Percentiles rank a stretch among this genome's conserved stretches.
Evolutionary conservation across 2,113 vertebrate genomes (phyloP).

Genomic region (Micromys minutus): DNA sequence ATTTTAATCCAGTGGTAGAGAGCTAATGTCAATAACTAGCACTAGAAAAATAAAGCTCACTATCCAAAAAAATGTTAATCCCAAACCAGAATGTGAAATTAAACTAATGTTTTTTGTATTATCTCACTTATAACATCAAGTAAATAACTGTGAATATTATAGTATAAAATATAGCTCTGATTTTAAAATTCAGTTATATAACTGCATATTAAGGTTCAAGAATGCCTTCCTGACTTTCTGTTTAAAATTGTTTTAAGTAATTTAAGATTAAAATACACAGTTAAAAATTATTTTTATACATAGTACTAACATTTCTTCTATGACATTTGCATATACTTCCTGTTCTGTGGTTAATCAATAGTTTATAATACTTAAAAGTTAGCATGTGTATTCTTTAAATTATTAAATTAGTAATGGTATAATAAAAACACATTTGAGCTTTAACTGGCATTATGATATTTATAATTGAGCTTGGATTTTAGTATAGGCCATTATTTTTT

Average conservation of each 20-base stretch:
- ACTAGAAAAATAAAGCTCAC: neutral
- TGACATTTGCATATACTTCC: neutral
- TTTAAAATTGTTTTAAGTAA: neutral
- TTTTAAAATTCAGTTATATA: neutral
- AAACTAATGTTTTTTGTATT: neutral
- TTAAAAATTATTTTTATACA: neutral
- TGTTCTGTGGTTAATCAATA: neutral
- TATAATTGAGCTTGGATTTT: neutral
- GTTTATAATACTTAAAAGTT: neutral
- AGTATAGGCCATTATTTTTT: neutral
- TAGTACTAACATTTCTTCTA: neutral
- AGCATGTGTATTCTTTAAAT: neutral
- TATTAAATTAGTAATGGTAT: neutral
- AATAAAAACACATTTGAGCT: neutral
- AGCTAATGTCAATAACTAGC: neutral
- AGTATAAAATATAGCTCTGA: neutral
- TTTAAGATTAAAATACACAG: neutral
- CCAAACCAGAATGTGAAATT: neutral
- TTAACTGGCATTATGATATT: neutral
- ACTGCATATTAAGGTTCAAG: neutral
- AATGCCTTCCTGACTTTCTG: neutral
- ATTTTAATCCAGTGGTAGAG: neutral
- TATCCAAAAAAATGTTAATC: neutral
- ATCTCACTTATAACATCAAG: neutral
- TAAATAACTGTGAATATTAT: neutral